phyloP scores from a whole-genome alignment of 2,888 invertebrate species.

The Stenurella melanura region DNA sequence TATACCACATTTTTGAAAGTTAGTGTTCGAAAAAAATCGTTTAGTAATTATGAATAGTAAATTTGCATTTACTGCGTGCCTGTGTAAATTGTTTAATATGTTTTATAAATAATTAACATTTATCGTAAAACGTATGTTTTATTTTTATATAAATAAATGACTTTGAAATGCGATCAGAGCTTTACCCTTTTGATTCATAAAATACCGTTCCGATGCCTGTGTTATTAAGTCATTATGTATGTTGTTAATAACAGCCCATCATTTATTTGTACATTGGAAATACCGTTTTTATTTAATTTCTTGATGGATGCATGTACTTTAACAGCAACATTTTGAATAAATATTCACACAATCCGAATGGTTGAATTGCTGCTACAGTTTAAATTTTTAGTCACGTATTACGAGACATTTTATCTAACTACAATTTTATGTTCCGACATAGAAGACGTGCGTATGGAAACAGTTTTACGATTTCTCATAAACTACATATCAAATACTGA shows the following conservation, averaged over 20 bases:
- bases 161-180: neutral
- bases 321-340: conserved; percentile 3
- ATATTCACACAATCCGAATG: neutral
- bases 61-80: no score
- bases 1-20: no score
- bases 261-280: neutral
- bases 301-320: neutral
- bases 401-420: neutral
- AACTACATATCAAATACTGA: neutral
- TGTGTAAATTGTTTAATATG: neutral
- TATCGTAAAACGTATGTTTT: neutral
- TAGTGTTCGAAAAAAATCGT: no score
- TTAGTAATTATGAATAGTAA: no score
- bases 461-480: neutral
- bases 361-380: neutral
- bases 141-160: neutral
- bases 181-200: neutral
- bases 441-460: neutral
- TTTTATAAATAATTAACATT: neutral
- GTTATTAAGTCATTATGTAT: neutral
- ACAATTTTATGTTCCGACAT: neutral
- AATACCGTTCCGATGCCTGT: neutral
- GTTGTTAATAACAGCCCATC: neutral
- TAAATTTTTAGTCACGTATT: conserved; percentile 3
- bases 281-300: neutral